Evolutionary conservation across 2,888 invertebrate genomes (phyloP).

Genomic region (Microchrysa polita): DNA sequence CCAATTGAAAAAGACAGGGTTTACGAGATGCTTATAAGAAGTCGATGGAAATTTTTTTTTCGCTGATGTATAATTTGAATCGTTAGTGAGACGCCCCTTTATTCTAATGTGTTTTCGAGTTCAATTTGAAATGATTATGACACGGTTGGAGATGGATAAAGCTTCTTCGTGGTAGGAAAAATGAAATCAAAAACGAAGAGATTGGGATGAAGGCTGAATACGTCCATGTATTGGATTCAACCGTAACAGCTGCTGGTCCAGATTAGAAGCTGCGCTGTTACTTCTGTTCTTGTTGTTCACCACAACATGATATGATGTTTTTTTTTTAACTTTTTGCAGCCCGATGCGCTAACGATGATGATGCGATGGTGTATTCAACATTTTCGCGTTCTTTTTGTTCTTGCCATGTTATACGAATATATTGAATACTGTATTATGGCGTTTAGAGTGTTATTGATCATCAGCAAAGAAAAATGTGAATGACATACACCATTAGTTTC

Average conservation of each 20-base stretch:
- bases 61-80: background rate
- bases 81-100: background rate
- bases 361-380: too few species aligned
- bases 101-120: conserved; percentile 1
- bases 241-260: background rate
- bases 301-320: too few species aligned
- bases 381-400: conserved; percentile 12
- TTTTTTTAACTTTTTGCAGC: background rate
- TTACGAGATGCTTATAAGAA: background rate
- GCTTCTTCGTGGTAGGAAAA: too few species aligned
- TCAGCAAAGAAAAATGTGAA: conserved; percentile 14
- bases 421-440: background rate
- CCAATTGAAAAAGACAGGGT: background rate
- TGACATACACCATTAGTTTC: conserved; percentile 21
- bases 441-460: conserved; percentile 17
- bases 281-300: too few species aligned
- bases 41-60: background rate
- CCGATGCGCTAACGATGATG: background rate
- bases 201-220: background rate
- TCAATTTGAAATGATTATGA: conserved; percentile 13
- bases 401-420: background rate
- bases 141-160: background rate
- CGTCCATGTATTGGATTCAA: too few species aligned
- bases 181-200: background rate
- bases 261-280: background rate